A percentile compares a stretch with the other conserved stretches of the same genome.
These are phyloP conservation scores for Setophaga petechia DNA, from an alignment of 2,113 vertebrate species.

Conservation along the genomic window DNA sequence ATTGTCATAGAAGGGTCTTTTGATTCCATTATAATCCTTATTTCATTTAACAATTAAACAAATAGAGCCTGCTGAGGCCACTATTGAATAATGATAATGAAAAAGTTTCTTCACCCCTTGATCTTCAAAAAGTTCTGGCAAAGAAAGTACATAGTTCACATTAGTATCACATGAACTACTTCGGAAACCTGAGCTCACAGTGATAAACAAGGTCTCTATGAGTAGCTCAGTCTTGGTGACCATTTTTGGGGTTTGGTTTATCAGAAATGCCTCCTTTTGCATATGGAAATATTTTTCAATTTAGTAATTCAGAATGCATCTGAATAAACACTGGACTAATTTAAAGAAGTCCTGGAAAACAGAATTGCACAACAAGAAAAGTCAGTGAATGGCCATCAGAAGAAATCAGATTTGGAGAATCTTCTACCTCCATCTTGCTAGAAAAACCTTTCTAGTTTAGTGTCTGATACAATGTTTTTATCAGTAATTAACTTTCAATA, in stretches of 20 bases:
- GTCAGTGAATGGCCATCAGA: neutral
- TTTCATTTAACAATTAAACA: constrained; percentile 51
- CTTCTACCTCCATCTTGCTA: neutral
- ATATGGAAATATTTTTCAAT: neutral
- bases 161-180: neutral
- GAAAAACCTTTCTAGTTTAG: neutral
- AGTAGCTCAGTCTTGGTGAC: neutral
- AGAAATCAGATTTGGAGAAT: neutral
- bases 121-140: constrained; percentile 2
- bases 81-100: neutral
- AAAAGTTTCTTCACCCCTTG: neutral
- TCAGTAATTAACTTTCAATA: neutral
- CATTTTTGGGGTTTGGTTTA: neutral
- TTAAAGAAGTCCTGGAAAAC: neutral
- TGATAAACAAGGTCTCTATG: neutral
- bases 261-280: neutral
- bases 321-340: neutral
- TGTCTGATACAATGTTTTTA: neutral
- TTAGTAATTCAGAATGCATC: neutral
- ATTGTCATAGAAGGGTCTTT: constrained; percentile 41
- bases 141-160: neutral
- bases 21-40: constrained; percentile 37
- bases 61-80: neutral
- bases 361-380: neutral
- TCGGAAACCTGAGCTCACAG: neutral